A percentile compares a stretch with the other conserved stretches of the same genome.
Conservation (phyloP, 2,113 vertebrate genomes). For the Microcebus tavaratra region DNA sequence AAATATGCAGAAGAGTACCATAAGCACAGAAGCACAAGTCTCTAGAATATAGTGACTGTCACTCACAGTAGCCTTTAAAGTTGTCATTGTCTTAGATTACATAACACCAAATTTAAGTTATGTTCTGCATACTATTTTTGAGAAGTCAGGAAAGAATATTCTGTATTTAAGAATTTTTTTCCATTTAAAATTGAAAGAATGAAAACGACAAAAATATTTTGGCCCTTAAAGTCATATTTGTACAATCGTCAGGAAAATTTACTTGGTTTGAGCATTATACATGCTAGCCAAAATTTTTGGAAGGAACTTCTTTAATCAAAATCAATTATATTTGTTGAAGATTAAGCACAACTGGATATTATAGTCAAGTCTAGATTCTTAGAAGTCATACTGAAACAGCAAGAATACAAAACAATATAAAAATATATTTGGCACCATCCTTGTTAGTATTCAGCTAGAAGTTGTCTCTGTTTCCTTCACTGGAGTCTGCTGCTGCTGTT, state of each 20-base stretch:
- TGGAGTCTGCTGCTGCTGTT: neutral
- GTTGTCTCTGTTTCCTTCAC: neutral
- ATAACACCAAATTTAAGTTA: neutral
- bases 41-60: neutral
- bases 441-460: neutral
- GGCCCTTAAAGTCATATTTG: neutral
- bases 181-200: neutral
- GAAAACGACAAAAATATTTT: slow-evolving; percentile 5
- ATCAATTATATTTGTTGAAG: neutral
- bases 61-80: neutral
- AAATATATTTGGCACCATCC: neutral
- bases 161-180: neutral
- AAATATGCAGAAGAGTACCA: neutral
- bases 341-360: neutral
- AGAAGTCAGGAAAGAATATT: neutral
- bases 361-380: neutral
- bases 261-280: neutral
- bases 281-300: neutral
- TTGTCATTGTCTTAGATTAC: neutral
- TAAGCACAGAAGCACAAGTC: no score
- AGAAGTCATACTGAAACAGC: neutral
- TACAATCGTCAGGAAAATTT: neutral
- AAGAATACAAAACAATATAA: neutral
- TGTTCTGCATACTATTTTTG: neutral
- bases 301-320: neutral